Evolutionary conservation across 2,113 vertebrate genomes (phyloP).

Genomic region (Pelusios castaneus): DNA sequence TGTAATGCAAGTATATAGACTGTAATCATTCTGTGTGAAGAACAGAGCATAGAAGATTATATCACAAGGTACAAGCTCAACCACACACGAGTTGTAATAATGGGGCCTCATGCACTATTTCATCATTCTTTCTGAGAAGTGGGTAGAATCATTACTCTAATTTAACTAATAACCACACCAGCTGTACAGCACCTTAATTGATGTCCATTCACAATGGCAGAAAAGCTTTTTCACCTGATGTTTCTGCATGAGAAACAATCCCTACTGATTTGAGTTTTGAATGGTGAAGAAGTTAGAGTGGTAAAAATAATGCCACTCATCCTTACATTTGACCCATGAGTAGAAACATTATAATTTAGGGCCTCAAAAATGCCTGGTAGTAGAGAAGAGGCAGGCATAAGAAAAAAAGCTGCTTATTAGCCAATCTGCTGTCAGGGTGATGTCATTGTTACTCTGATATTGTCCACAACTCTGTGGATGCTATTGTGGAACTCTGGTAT

Average conservation of each 20-base stretch:
- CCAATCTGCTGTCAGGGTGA: not conserved
- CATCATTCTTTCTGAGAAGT: constrained; percentile 23
- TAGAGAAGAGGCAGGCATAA: accelerated
- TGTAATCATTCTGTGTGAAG: constrained; percentile 18
- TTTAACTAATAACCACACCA: not conserved
- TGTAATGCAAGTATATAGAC: not conserved
- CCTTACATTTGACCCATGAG: not conserved
- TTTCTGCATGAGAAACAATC: not conserved
- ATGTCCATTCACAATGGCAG: not conserved
- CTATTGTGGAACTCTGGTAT: constrained; percentile 41
- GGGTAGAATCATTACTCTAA: constrained; percentile 2
- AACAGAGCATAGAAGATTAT: not conserved
- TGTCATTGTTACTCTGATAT: not conserved
- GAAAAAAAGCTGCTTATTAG: accelerated
- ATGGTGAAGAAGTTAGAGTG: not conserved
- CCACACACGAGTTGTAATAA: not conserved
- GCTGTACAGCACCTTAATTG: not conserved
- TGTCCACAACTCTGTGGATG: not conserved
- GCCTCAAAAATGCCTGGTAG: not conserved
- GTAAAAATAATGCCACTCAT: not conserved
- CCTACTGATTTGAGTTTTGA: not conserved
- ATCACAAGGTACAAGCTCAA: not conserved
- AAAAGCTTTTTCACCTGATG: not conserved
- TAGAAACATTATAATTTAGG: accelerated
- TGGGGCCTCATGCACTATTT: constrained; percentile 30